Evolutionary conservation across 2,797 vertebrate genomes (phyloP), one percentile per base, ranked within the genome.

Genomic region (Centroberyx gerrardi): DNA sequence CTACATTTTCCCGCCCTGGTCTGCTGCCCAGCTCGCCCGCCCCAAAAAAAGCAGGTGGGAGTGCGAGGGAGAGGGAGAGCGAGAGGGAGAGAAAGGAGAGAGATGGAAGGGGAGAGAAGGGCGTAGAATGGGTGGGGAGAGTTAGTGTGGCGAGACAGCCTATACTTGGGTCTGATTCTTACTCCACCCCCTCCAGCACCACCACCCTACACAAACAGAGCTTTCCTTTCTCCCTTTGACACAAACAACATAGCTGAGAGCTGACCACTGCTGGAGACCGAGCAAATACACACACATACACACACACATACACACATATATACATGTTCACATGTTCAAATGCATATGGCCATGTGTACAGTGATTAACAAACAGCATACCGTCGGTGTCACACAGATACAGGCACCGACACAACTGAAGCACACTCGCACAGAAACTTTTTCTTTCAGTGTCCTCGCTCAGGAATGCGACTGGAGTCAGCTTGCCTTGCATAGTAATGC

Each of bases 131-230:
- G 79, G 81, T 94, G 92, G 92, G 91, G 91, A 90, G 87, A 91
- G 94, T 94, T 94, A 95, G 95, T 96, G 96, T 95, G 95, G 91
- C 88, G 92, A 94, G 81, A 89, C 94, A 91, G 96, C 95, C 95
- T 95, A 85, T 90, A 95, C 96, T 94, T 94, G 95, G 92, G 92
- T 93, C 75, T 95, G 96, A 95, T 96, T 96, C 95, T 95, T 93
- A 93, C 94, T 90, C 90, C 88, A 79, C 89, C 94, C 94, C 95
- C 94, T 87, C 90, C 88, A 87, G 68, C 85, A 92, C 90, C 85
- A 48, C 92, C 93, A 85, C 86, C 86, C 86, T 95, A 92, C 80
- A 95, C 94, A 96, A 96, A 96, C 94, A 93, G 86, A 91, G 87
- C 94, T 95, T 94, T 95, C 85, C 94, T 95, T 87, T 89, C 95